Percentiles rank a stretch among this genome's conserved stretches.
These are phyloP conservation scores for Reticulitermes speratus DNA, from an alignment of 1,140 invertebrate genomes.

Conservation along the genomic window DNA sequence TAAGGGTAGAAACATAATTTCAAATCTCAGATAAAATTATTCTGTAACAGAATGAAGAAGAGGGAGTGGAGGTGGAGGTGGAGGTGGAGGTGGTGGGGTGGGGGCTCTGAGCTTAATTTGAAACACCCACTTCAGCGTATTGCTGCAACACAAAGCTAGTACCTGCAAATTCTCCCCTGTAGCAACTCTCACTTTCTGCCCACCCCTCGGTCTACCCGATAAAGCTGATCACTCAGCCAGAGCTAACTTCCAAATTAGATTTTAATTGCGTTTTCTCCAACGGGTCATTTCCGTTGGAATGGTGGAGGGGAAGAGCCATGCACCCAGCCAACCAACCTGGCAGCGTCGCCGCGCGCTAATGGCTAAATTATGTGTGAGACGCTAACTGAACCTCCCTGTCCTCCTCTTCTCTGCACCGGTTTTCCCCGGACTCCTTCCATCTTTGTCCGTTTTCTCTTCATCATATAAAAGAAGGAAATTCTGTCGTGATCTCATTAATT, in stretches of 20 bases:
- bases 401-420: neutral
- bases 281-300: constrained; percentile 36
- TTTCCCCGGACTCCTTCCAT: neutral
- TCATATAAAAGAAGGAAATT: neutral
- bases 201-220: constrained; percentile 27
- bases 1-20: neutral
- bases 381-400: neutral
- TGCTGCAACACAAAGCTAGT: neutral
- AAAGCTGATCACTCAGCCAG: constrained; percentile 34
- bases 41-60: neutral
- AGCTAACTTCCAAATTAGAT: constrained; percentile 36
- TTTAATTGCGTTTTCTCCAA: constrained; percentile 38
- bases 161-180: neutral
- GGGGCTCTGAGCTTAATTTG: neutral
- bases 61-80: neutral
- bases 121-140: constrained; percentile 5
- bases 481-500: neutral
- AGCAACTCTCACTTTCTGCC: neutral
- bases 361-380: constrained; percentile 36
- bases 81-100: neutral
- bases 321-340: neutral
- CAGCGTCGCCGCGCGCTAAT: constrained; percentile 25
- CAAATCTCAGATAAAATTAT: neutral
- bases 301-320: constrained; percentile 17
- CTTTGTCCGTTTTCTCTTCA: neutral